These are phyloP conservation scores for Campylomormyrus tamandua DNA, from an alignment of 2,113 vertebrate species.

Conservation along the genomic window DNA sequence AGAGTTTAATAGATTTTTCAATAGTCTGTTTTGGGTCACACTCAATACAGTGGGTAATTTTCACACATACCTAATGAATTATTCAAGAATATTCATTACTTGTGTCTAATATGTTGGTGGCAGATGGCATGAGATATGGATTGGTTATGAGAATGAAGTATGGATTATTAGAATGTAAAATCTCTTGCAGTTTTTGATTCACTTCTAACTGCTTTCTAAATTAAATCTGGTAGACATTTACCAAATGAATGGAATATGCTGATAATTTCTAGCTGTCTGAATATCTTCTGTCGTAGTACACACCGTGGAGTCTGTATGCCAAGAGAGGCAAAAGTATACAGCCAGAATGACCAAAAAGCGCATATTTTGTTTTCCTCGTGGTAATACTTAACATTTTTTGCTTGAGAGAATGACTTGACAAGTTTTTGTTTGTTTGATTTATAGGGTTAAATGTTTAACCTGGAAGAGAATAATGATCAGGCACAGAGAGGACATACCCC, in stretches of 20 bases:
- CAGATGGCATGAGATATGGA: not conserved
- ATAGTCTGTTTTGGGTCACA: not conserved
- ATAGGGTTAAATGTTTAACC: constrained; percentile 74
- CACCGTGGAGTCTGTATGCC: not conserved
- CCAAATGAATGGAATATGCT: not conserved
- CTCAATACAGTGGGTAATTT: not conserved
- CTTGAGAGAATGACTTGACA: too few species aligned
- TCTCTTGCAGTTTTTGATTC: not conserved
- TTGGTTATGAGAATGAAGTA: not conserved
- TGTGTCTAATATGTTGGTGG: not conserved
- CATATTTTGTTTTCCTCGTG: not conserved
- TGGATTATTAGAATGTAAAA: not conserved
- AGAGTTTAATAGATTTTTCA: constrained; percentile 1
- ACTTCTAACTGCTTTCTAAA: not conserved
- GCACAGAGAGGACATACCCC: constrained; percentile 81
- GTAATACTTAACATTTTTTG: not conserved
- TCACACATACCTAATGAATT: not conserved
- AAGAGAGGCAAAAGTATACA: not conserved
- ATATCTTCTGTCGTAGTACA: not conserved
- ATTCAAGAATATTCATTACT: not conserved
- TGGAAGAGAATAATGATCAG: constrained; percentile 96
- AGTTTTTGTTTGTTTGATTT: constrained; percentile 26
- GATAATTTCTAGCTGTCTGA: not conserved
- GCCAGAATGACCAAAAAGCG: not conserved
- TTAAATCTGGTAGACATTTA: not conserved